Percentiles rank a stretch among this genome's conserved stretches.
Evolutionary conservation across 2,113 vertebrate species (phyloP).

Genomic region (Heterocephalus glaber): DNA sequence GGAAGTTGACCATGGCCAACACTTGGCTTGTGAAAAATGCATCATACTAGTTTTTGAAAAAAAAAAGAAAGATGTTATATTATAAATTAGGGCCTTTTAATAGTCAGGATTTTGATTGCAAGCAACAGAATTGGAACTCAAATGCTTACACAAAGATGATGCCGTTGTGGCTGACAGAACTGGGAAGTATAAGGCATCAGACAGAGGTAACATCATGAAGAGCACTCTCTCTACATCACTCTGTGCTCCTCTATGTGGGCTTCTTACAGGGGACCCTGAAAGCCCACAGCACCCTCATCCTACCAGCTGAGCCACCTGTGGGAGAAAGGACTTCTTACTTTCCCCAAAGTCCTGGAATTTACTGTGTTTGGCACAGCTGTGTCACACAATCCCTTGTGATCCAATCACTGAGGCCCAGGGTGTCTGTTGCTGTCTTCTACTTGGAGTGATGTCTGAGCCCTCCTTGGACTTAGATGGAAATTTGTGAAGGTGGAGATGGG

Average conservation of each 20-base stretch:
- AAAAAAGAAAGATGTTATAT: not conserved
- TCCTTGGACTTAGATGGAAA: not conserved
- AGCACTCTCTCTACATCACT: not conserved
- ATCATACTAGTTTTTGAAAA: not conserved
- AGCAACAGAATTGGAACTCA: not conserved
- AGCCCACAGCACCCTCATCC: no score
- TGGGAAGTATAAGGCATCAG: not conserved
- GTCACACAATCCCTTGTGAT: not conserved
- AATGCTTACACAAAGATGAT: not conserved
- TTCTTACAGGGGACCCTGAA: not conserved
- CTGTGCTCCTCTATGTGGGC: not conserved
- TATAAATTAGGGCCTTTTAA: not conserved
- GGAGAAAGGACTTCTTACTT: not conserved
- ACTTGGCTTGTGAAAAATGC: not conserved
- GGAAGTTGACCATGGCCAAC: not conserved
- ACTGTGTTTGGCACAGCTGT: not conserved
- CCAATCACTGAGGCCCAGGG: not conserved
- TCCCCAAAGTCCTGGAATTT: not conserved
- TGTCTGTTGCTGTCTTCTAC: no score
- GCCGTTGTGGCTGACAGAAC: not conserved
- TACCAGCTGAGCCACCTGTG: not conserved
- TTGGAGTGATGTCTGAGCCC: not conserved
- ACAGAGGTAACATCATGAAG: not conserved
- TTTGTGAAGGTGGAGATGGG: not conserved
- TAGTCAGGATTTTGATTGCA: not conserved